These are phyloP conservation scores for Sitodiplosis mosellana DNA, from an alignment of 1,140 invertebrate genomes.

Conservation along the genomic window DNA sequence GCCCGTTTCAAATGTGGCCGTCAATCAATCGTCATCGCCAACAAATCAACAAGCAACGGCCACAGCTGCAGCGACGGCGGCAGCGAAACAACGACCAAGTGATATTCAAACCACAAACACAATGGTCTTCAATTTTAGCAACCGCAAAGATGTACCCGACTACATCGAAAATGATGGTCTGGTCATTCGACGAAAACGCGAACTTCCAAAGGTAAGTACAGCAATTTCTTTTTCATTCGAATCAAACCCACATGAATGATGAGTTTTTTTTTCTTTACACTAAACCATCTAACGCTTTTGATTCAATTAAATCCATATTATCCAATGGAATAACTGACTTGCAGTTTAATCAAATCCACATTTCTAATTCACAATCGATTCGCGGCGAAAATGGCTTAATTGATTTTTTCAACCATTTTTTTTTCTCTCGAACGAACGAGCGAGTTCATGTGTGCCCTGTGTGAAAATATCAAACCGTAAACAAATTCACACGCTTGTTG, in stretches of 20 bases:
- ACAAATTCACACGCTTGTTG: no score
- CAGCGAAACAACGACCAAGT: slow-evolving; percentile 17
- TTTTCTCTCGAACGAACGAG: no score
- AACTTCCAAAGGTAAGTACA: slow-evolving; percentile 55
- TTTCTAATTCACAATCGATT: no score
- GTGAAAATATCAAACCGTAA: no score
- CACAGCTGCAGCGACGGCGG: slow-evolving; percentile 22
- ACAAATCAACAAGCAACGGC: slow-evolving; percentile 15
- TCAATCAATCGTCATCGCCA: no score
- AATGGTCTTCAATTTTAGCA: slow-evolving; percentile 74
- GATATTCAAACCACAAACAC: slow-evolving; percentile 33
- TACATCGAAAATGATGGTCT: slow-evolving; percentile 79
- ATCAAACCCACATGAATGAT: background rate
- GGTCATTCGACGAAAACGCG: slow-evolving; percentile 41
- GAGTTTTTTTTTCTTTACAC: background rate
- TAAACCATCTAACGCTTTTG: background rate
- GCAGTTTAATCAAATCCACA: no score
- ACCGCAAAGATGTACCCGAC: slow-evolving; percentile 66
- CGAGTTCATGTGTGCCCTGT: no score
- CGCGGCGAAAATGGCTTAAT: no score
- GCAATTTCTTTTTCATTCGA: slow-evolving; percentile 6
- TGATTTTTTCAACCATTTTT: no score
- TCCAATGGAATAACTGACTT: no score
- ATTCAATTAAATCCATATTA: no score
- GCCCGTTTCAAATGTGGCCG: background rate